These are phyloP conservation scores for Dicyrtomina minuta DNA, from an alignment of 2,888 invertebrate genomes.

Conservation along the genomic window DNA sequence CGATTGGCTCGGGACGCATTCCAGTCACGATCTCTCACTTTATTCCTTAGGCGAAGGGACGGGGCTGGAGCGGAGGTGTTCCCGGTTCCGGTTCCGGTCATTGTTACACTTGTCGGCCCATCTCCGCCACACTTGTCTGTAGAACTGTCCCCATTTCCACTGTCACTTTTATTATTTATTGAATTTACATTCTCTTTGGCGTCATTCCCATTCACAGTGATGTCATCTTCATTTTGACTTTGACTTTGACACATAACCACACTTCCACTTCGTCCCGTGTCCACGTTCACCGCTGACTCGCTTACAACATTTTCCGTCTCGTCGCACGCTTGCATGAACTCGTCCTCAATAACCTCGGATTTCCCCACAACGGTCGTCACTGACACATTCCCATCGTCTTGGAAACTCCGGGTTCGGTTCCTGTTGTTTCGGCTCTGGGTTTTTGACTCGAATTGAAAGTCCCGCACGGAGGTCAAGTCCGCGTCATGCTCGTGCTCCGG, in stretches of 20 bases:
- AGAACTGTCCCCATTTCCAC: background rate
- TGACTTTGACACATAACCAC: background rate
- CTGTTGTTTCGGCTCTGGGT: background rate
- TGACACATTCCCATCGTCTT: background rate
- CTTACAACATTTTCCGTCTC: background rate
- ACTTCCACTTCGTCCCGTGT: background rate
- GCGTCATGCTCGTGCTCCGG: background rate
- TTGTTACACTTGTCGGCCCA: background rate
- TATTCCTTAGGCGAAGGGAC: conserved; percentile 39
- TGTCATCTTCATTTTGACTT: background rate
- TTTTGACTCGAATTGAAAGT: background rate
- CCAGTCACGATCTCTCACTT: conserved; percentile 45
- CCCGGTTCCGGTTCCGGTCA: background rate
- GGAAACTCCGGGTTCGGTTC: background rate
- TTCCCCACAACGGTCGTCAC: background rate
- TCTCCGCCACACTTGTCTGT: background rate
- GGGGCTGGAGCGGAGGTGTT: conserved; percentile 21
- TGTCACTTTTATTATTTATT: conserved; percentile 1
- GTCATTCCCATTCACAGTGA: background rate
- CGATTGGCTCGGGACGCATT: conserved; percentile 27
- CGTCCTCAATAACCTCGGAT: background rate
- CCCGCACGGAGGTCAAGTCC: background rate
- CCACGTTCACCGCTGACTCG: background rate
- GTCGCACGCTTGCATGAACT: background rate
- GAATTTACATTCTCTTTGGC: background rate